These are phyloP conservation scores for Gymnoscopelus microlampas DNA, from an alignment of 2,797 vertebrate species.

Conservation along the genomic window DNA sequence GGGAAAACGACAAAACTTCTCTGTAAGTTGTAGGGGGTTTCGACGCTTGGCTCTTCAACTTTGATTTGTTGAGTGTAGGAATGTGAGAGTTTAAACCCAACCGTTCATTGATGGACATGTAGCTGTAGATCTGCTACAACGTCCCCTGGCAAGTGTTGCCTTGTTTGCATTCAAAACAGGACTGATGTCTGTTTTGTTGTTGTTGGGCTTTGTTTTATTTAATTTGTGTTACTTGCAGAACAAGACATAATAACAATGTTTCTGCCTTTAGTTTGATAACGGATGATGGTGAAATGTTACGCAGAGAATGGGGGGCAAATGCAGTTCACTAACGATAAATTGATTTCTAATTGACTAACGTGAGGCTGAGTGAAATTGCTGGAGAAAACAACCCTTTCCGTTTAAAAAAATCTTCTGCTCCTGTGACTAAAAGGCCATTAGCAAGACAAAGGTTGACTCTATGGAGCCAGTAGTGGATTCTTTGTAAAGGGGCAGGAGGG, in stretches of 20 bases:
- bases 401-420: slow-evolving; percentile 41
- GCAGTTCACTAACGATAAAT: background rate
- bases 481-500: slow-evolving; percentile 71
- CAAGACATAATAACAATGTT: background rate
- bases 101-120: slow-evolving; percentile 1
- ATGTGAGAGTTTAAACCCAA: slow-evolving; percentile 58
- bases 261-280: background rate
- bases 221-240: too few species aligned
- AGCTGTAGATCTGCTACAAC: background rate
- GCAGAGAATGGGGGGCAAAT: background rate
- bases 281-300: background rate
- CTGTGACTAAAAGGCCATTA: slow-evolving; percentile 71
- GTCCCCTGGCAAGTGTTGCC: background rate
- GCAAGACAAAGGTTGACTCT: slow-evolving; percentile 76
- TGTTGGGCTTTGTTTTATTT: slow-evolving; percentile 12
- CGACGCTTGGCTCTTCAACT: slow-evolving; percentile 49
- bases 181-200: background rate
- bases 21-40: background rate
- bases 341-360: background rate
- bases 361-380: slow-evolving; percentile 48
- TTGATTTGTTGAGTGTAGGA: slow-evolving; percentile 73
- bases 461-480: slow-evolving; percentile 76
- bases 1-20: background rate
- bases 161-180: background rate
- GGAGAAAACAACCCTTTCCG: slow-evolving; percentile 48